These are phyloP conservation scores for Sminthurides aquaticus DNA, from an alignment of 2,888 invertebrate species.

Conservation along the genomic window DNA sequence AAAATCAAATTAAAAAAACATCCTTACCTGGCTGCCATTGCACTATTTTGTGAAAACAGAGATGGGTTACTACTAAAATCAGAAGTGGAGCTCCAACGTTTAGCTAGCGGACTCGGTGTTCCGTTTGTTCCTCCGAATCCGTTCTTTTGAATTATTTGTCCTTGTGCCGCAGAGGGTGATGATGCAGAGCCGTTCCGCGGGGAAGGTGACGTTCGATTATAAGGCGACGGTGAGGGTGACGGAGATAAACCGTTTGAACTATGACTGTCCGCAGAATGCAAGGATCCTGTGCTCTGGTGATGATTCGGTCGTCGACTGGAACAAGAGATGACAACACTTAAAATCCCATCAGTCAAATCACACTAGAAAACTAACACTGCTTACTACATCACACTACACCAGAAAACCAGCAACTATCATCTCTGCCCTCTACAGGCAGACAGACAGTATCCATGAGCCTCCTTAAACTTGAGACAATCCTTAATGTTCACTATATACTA, in stretches of 20 bases:
- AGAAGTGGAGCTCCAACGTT: conserved; percentile 75
- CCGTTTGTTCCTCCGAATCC: conserved; percentile 32
- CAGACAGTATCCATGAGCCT: too few relatives aligned
- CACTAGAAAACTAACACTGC: neutral
- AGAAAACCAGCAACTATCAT: too few relatives aligned
- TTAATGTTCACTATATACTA: too few relatives aligned
- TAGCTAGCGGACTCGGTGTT: conserved; percentile 49
- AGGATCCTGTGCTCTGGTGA: conserved; percentile 73
- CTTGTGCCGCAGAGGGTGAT: too few relatives aligned
- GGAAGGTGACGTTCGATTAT: conserved; percentile 44
- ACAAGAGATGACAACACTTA: neutral
- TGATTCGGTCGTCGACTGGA: conserved; percentile 59
- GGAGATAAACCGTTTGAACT: conserved; percentile 78
- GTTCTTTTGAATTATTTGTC: conserved; percentile 39
- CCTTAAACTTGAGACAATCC: too few relatives aligned
- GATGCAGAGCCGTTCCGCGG: conserved; percentile 28
- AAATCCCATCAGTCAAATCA: neutral
- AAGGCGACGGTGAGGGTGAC: conserved; percentile 56
- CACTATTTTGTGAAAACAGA: conserved; percentile 47
- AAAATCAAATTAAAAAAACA: too few relatives aligned
- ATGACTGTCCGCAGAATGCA: conserved; percentile 69
- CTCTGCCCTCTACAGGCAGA: too few relatives aligned
- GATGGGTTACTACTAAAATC: conserved; percentile 60
- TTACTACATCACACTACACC: too few relatives aligned
- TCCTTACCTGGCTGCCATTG: conserved; percentile 51